Evolutionary conservation across 2,888 invertebrate genomes (phyloP).

Genomic region (Lomographa bimaculata): DNA sequence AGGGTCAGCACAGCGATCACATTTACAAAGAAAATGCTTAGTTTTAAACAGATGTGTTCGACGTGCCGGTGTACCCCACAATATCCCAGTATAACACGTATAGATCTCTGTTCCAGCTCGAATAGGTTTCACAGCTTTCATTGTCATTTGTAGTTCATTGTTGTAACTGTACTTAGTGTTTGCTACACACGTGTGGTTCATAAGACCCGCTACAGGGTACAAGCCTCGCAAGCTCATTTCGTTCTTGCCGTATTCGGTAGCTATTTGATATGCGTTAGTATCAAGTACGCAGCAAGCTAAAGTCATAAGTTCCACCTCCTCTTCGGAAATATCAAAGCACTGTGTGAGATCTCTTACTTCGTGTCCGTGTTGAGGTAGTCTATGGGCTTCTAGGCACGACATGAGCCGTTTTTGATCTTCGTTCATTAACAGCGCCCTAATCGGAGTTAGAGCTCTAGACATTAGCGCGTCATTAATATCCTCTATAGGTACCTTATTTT

Average conservation of each 20-base stretch:
- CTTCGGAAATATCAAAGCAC: constrained; percentile 72
- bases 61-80: constrained; percentile 87
- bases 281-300: constrained; percentile 85
- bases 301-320: constrained; percentile 84
- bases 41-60: constrained; percentile 85
- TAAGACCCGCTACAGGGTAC: constrained; percentile 86
- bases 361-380: constrained; percentile 76
- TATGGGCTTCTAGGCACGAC: constrained; percentile 77
- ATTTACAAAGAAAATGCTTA: constrained; percentile 87
- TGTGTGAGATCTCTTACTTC: constrained; percentile 83
- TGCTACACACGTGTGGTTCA: constrained; percentile 88
- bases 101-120: constrained; percentile 85
- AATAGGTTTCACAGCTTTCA: constrained; percentile 84
- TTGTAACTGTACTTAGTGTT: constrained; percentile 87
- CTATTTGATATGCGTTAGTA: constrained; percentile 87
- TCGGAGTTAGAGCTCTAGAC: constrained; percentile 65
- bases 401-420: constrained; percentile 79
- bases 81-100: constrained; percentile 85
- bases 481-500: constrained; percentile 72
- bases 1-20: constrained; percentile 86
- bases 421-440: constrained; percentile 64
- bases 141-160: constrained; percentile 80
- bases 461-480: constrained; percentile 60
- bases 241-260: constrained; percentile 66
- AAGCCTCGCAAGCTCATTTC: constrained; percentile 84